Evolutionary conservation across 2,888 invertebrate species (phyloP).

Genomic region (Mycalesis mineus): DNA sequence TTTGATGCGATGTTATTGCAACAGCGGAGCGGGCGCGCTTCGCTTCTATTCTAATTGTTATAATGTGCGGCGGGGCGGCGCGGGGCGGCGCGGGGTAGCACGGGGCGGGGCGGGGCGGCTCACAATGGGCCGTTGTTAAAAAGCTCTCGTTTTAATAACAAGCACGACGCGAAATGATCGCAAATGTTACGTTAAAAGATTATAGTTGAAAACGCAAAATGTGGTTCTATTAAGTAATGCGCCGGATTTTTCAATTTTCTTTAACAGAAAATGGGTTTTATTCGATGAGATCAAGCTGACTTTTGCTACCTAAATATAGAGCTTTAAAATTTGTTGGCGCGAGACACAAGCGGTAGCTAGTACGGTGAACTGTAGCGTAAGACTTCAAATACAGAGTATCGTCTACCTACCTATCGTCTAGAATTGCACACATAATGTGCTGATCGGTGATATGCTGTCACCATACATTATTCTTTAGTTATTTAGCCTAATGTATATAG

Average conservation of each 20-base stretch:
- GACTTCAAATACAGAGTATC: too few species aligned
- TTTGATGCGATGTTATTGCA: neutral
- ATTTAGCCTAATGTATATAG: too few species aligned
- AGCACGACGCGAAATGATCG: neutral
- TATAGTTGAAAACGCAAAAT: neutral
- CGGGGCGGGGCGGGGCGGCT: neutral
- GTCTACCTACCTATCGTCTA: too few species aligned
- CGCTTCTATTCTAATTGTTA: conserved; percentile 1
- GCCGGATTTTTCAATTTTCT: neutral
- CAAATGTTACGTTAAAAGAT: neutral
- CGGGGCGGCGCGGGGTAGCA: neutral
- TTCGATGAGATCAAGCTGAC: too few species aligned
- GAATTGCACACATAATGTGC: too few species aligned
- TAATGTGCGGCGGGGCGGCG: neutral
- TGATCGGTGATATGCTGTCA: too few species aligned
- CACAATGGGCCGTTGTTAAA: neutral
- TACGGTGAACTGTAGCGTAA: too few species aligned
- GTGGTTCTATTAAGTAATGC: neutral
- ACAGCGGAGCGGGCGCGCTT: neutral
- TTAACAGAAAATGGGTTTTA: neutral
- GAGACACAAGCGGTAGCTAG: too few species aligned
- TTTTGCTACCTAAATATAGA: neutral
- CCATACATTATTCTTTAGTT: too few species aligned
- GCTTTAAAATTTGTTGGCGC: too few species aligned
- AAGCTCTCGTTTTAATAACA: neutral